Evolutionary conservation across 2,888 invertebrate species (phyloP), one percentile per base, ranked within the genome.

Genomic region (Dasypolia templi): DNA sequence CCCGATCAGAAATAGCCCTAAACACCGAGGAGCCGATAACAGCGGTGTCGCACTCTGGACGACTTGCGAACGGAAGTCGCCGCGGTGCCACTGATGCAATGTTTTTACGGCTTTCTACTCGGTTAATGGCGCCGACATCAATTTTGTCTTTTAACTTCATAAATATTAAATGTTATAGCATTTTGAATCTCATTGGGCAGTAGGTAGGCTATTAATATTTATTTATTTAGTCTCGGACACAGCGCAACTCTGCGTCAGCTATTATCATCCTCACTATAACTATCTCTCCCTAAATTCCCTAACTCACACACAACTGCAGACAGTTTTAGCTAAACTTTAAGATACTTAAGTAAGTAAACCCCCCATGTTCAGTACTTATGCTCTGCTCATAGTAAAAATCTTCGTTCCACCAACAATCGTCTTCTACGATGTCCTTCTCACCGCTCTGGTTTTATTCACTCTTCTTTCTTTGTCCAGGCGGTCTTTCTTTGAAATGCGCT

Each of bases 61-160:
- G 81, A 75, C 75, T 81, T 79, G 85, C 74, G 82, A 78, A 79
- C 88, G 88, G 89, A 88, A 88, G 89, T 85, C 78, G 74, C 72
- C 69, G 19, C 39, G 55, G 74, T 78, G 51, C 72, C 72, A 70
- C 51, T 51, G 87, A 87, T 82, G 88, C 80, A 87, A 87, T 85
- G 59, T 82, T 84, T 76, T 86, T 86, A 87, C 75, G 77, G 75
- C 81, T 88, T 79, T 87, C 82, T 80, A 76, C 70, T 70, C 73
- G 77, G 68, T 83, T 77, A 62, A 75, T 72, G 75, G 71, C 64
- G 68, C 74, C 76, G 71, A 55, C 77, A 53, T 75, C 51, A 66
- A 77, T 81, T 86, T 83, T 81, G 78, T 80, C 76, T 79, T 69
- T 67, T 72, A 63, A 61, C 46, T 32, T 75, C 83, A 35, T 86